A percentile compares a stretch with the other conserved stretches of the same genome.
These are phyloP conservation scores for Mionectes olivaceus DNA, from an alignment of 2,797 vertebrate species.

Conservation along the genomic window DNA sequence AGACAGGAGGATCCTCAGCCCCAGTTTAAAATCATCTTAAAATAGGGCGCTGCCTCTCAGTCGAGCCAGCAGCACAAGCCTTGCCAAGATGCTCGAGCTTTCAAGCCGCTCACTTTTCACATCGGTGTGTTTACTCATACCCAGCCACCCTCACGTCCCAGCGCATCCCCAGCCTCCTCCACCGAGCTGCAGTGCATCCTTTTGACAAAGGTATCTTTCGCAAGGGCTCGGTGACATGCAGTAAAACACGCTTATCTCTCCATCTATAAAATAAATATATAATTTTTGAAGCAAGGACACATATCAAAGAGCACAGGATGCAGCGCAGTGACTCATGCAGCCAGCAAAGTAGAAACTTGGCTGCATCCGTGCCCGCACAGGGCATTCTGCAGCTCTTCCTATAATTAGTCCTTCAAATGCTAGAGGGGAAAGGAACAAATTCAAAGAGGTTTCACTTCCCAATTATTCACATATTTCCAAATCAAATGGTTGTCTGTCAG, in stretches of 20 bases:
- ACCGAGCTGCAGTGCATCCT: background rate
- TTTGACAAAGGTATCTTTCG: background rate
- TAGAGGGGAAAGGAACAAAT: constrained; percentile 62
- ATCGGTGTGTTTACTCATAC: background rate
- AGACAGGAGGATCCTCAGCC: background rate
- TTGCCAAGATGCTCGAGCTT: constrained; percentile 9
- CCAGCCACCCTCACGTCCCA: background rate
- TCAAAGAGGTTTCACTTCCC: constrained; percentile 66
- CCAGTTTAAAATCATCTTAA: background rate
- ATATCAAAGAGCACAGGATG: constrained; percentile 45
- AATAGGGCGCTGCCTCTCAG: background rate
- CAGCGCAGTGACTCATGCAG: constrained; percentile 54
- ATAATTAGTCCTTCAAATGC: constrained; percentile 66
- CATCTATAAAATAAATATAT: constrained; percentile 18
- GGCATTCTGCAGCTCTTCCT: constrained; percentile 48
- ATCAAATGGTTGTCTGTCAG: constrained; percentile 62
- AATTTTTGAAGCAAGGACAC: constrained; percentile 11
- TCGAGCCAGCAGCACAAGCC: background rate
- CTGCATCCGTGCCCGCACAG: constrained; percentile 16
- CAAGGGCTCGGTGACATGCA: background rate
- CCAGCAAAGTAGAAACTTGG: constrained; percentile 41
- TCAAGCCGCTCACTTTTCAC: background rate
- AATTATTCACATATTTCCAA: constrained; percentile 66
- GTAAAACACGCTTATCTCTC: background rate
- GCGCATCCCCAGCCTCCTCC: background rate